Conservation (phyloP, 2,888 invertebrate genomes). For the Glomeris marginata region DNA sequence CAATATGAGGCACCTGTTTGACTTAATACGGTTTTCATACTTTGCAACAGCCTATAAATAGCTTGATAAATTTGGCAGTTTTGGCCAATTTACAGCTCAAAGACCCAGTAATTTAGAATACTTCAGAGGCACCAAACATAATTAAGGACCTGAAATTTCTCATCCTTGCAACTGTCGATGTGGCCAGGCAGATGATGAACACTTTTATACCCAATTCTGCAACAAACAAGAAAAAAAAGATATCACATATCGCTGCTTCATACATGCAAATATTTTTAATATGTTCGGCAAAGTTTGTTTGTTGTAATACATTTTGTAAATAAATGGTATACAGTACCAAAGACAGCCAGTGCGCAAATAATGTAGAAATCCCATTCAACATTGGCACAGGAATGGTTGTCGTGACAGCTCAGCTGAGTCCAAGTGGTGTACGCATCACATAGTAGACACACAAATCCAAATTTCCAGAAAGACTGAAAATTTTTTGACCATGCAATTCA, state of each 20-base stretch:
- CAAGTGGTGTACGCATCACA: constrained; percentile 51
- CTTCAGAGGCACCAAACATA: too few species aligned
- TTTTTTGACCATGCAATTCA: neutral
- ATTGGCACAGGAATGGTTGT: constrained; percentile 1
- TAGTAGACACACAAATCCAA: constrained; percentile 57
- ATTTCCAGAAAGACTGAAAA: constrained; percentile 56
- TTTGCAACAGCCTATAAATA: too few species aligned
- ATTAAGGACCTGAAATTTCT: too few species aligned
- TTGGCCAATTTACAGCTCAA: too few species aligned
- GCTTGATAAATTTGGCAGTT: too few species aligned
- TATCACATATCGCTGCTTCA: neutral
- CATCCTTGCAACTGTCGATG: too few species aligned
- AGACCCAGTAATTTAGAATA: too few species aligned
- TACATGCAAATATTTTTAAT: neutral
- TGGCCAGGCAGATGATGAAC: too few species aligned
- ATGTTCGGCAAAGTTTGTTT: neutral
- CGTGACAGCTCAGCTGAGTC: neutral
- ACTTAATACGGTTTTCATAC: too few species aligned
- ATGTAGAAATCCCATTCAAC: constrained; percentile 14
- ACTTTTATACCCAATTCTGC: too few species aligned
- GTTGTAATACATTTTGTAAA: neutral
- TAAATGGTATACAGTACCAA: constrained; percentile 1
- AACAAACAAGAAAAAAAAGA: neutral
- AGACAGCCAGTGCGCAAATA: constrained; percentile 4
- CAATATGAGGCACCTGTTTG: too few species aligned